Percentiles rank a stretch among this genome's conserved stretches.
These are phyloP conservation scores for Alces alces DNA, from an alignment of 2,113 vertebrate genomes.

Conservation along the genomic window DNA sequence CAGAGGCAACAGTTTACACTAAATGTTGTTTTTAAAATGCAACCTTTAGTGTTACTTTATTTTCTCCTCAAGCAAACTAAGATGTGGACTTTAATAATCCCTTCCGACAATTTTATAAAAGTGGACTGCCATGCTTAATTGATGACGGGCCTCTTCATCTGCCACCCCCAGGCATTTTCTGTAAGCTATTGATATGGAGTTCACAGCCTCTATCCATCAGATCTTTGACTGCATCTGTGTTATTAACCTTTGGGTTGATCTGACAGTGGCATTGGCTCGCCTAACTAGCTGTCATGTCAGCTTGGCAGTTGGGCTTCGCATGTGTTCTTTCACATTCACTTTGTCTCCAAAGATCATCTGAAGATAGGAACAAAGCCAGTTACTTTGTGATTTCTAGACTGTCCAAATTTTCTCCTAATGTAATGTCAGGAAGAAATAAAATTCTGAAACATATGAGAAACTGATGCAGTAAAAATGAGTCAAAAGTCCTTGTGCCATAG, in stretches of 20 bases:
- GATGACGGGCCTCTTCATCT: constrained; percentile 20
- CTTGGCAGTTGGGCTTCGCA: background rate
- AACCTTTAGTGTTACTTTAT: constrained; percentile 40
- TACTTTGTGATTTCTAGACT: background rate
- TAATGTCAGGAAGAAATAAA: background rate
- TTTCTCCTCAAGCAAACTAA: constrained; percentile 34
- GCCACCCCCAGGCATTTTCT: background rate
- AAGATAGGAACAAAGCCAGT: constrained; percentile 10
- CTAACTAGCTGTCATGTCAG: background rate
- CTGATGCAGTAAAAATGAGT: background rate
- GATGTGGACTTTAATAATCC: constrained; percentile 51
- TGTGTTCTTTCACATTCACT: constrained; percentile 18
- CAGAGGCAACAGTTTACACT: constrained; percentile 29
- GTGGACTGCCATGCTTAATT: constrained; percentile 55
- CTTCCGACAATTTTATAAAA: constrained; percentile 58
- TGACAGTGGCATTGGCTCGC: background rate
- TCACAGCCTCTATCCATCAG: constrained; percentile 49
- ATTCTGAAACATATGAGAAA: background rate
- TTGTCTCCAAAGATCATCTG: constrained; percentile 1
- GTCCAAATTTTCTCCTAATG: background rate
- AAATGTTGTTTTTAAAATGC: constrained; percentile 50
- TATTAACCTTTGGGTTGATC: constrained; percentile 52
- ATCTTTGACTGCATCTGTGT: constrained; percentile 40
- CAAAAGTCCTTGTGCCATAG: background rate
- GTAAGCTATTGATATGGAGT: background rate